Evolutionary conservation across 2,888 invertebrate genomes (phyloP), one percentile per base, ranked within the genome.

Genomic region (Drosophila kuntzei): DNA sequence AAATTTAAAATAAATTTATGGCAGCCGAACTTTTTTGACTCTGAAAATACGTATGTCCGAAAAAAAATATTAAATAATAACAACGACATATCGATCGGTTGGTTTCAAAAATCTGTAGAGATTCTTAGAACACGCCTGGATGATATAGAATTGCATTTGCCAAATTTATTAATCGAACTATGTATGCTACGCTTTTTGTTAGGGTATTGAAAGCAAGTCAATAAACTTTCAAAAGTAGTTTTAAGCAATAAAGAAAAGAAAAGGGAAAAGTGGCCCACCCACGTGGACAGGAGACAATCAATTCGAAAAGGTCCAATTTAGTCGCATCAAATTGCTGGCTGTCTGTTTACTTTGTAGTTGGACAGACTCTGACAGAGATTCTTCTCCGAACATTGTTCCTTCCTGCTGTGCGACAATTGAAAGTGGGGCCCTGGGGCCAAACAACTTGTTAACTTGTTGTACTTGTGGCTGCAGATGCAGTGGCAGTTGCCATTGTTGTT

Each of bases 401-500:
- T 49, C 74, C 64, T 58, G 79, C 80, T 79, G 79, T 71, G 76
- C 70, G 83, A 80, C 87, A 82, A 82, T 87, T 82, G 82, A 87
- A 87, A 87, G 88, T 87, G 82, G 69, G 39, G 67, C 61, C 71
- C 64, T 57, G 44, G 65, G 76, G 82, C 60, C 49, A 27, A 50
- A 53, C 87, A 80, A 73, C 69, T 87, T 87, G 87, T 76, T 84
- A 81, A 84, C 79, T 81, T 87, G 82, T 76, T 41, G 41, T 41
- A 67, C 54, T 54, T 47, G 66, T 54, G 29, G 64, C 41, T 37
- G 54, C 51, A 46, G 50, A 39, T 29, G 29, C 34, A 18, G 53
- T 39, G 25, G 43, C 43, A 29, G 44, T 57, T 65, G 73, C 57
- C 57, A 53, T 43, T 44, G 47, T 36, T 32, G 27, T 22, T 12